A percentile compares a stretch with the other conserved stretches of the same genome.
Evolutionary conservation across 92 coral and sea anemone genomes (phyloP).

Genomic region (Parazoanthus darwini): DNA sequence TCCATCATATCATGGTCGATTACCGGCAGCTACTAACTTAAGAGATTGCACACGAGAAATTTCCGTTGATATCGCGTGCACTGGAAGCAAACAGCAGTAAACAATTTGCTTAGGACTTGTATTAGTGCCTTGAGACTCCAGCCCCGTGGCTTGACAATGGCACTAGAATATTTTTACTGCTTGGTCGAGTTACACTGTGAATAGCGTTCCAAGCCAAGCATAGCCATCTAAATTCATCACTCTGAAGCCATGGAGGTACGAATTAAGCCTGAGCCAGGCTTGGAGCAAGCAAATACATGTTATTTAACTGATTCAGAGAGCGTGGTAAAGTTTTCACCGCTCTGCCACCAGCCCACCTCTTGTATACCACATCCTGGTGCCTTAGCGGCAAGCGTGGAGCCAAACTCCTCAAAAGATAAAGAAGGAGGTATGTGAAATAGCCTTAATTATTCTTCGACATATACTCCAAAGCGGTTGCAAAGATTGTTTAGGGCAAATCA

Average conservation of each 20-base stretch:
- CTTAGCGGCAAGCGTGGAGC: background rate
- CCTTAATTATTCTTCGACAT: background rate
- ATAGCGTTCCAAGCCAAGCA: background rate
- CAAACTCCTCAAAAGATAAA: background rate
- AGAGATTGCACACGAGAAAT: background rate
- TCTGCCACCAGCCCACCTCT: conserved; percentile 9
- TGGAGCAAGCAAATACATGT: conserved; percentile 24
- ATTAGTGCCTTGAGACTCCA: conserved; percentile 31
- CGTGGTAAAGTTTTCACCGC: conserved; percentile 5
- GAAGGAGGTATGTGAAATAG: conserved; percentile 11
- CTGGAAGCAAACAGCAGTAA: conserved; percentile 28
- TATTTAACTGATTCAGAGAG: conserved; percentile 22
- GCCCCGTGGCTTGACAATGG: conserved; percentile 35
- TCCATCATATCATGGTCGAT: background rate
- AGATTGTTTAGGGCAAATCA: background rate
- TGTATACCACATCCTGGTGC: conserved; percentile 14
- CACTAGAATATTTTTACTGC: conserved; percentile 39
- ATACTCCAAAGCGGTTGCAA: conserved; percentile 15
- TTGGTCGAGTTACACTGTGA: background rate
- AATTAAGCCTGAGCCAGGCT: conserved; percentile 23
- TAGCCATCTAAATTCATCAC: background rate
- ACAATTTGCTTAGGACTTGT: conserved; percentile 56
- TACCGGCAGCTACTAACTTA: background rate
- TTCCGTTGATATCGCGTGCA: conserved; percentile 38
- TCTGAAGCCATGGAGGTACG: conserved; percentile 16